Evolutionary conservation across 2,797 vertebrate species (phyloP), one percentile per base, ranked within the genome.

Genomic region (Sarcoramphus papa): DNA sequence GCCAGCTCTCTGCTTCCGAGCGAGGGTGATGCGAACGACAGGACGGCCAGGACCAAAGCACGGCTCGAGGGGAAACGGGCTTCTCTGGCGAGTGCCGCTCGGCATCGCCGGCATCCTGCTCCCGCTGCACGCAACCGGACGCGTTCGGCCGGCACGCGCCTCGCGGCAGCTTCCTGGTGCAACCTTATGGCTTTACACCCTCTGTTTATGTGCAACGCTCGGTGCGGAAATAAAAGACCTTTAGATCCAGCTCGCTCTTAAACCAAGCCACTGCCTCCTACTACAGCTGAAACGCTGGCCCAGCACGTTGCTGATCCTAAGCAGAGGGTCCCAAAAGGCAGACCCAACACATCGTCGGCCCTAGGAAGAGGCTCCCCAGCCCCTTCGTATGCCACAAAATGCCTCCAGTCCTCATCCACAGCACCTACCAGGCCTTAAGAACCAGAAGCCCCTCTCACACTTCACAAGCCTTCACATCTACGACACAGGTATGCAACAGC

Each of bases 51-150:
- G 40, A 60, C 37, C 19, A 20, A 67, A 73, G 35, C 60, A 10
- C 0, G 2, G 60, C 54, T 30, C 1, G 3, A 37, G 50, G 28
- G n/a, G 9, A 73, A 56, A 35, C 0, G 1, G 13, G 19, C 57
- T 64, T 51, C 40, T 62, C 62, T 2, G 6, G 53, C 20, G 0
- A 0, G 12, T 2, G 9, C 27, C 1, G 14, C 59, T 50, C 8
- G 3, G n/a, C 64, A 41, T 41, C 2, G 5, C 50, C 4, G 9
- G 67, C 8, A 0, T 48, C 43, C 59, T 30, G 30, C 33, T 33
- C 16, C 31, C 1, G 1, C 0, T 11, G 31, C 27, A 22, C 1
- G 0, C 19, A 41, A 43, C 57, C 21, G 10, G 64, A 56, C 3
- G 2, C 1, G 0, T 45, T 54, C 4, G 6, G 56, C 56, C 20